Evolutionary conservation across 2,797 vertebrate species (phyloP).

Genomic region (Menidia menidia): DNA sequence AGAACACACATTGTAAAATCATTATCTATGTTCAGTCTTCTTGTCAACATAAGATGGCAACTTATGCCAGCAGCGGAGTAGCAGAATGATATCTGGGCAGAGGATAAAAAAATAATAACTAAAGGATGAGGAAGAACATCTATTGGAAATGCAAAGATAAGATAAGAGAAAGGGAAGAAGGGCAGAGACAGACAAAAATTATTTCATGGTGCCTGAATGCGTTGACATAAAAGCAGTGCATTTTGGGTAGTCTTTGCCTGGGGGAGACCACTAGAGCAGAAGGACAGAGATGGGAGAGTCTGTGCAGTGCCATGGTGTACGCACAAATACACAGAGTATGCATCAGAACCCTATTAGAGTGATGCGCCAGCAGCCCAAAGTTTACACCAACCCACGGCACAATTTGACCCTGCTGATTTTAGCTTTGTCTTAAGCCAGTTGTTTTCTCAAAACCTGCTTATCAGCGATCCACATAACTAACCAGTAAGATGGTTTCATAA

Average conservation of each 20-base stretch:
- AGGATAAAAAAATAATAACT: not conserved
- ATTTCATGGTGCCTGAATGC: constrained; percentile 76
- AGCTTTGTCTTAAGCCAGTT: constrained; percentile 39
- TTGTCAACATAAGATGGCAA: constrained; percentile 19
- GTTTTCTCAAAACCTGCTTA: constrained; percentile 37
- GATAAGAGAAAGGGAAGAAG: constrained; percentile 56
- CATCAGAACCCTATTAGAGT: constrained; percentile 49
- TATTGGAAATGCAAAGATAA: constrained; percentile 39
- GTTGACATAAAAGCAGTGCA: constrained; percentile 75
- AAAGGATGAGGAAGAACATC: constrained; percentile 18
- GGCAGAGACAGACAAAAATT: constrained; percentile 54
- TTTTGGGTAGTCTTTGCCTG: constrained; percentile 76
- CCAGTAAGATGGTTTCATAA: constrained; percentile 27
- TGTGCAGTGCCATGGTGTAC: constrained; percentile 59
- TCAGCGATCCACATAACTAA: constrained; percentile 37
- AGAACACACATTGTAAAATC: not conserved
- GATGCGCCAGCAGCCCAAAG: constrained; percentile 54
- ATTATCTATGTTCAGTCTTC: constrained; percentile 11
- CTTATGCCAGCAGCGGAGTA: constrained; percentile 21
- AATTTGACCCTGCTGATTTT: constrained; percentile 51
- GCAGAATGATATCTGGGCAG: constrained; percentile 16
- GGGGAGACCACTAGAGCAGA: constrained; percentile 79
- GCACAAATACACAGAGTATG: constrained; percentile 27
- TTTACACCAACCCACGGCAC: constrained; percentile 56
- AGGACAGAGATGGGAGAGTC: constrained; percentile 73